Base-by-base conservation (phyloP, 2,797 vertebrate species). In the Hirundo rustica region DNA sequence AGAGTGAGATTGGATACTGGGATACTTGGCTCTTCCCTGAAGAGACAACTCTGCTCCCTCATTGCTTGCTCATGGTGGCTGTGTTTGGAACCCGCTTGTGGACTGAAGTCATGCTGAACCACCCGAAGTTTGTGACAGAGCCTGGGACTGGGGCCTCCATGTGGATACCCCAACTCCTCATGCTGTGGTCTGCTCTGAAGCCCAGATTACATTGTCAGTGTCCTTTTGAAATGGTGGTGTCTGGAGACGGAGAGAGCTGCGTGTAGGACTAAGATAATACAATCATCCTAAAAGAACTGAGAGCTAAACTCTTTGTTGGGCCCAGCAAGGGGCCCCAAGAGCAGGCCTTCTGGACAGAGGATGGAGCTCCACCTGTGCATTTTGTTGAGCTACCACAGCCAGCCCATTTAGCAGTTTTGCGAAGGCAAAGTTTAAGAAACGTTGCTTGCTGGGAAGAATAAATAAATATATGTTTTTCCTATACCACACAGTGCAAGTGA, bases 81-180 rank as follows among this genome's bases (percentile, higher is more conserved):
- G 73, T 67, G 16, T n/a, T 75, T 68, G 74, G 32, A 65, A 21
- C 27, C 26, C 6, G 2, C 16, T 6, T 36, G 2, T 9, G 75
- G 40, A 58, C 36, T 66, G 30, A 80, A 82, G 48, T 34, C 2
- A 1, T 5, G 4, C 54, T 81, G 6, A 58, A 14, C 53, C n/a
- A 45, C 20, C 50, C 8, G 1, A 47, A 78, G 36, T 45, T 47
- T 36, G 51, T 40, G 44, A 38, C 55, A 55, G 67, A 34, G 58
- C 21, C 81, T 64, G 51, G 29, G 9, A 38, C 36, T 65, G 78
- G n/a, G 47, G 36, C 23, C 36, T 75, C 47, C 42, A 21, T 30
- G 25, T 0, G 0, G 75, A 60, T 38, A 50, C 74, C 51, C 45
- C 40, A 70, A 11, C 36, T 34, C 51, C 12, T 29, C 0, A 0